Percentiles rank a stretch among this genome's conserved stretches.
Conservation (phyloP, 2,888 invertebrate genomes). For the Eupithecia pulchellata region DNA sequence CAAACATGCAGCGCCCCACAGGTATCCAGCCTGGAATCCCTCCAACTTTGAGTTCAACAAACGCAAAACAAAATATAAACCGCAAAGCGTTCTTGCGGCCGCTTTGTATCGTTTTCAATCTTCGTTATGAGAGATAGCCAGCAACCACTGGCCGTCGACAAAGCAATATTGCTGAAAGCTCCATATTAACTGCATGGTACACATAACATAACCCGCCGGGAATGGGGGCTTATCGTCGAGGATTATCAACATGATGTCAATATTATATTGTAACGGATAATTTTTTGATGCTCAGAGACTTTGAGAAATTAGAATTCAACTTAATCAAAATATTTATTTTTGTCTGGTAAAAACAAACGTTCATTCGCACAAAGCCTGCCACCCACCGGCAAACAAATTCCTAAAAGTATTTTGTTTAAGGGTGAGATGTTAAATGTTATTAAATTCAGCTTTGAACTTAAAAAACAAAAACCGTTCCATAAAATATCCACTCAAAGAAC, state of each 20-base stretch:
- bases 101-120: slow-evolving; percentile 80
- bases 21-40: slow-evolving; percentile 40
- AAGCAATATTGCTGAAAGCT: slow-evolving; percentile 79
- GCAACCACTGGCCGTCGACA: slow-evolving; percentile 71
- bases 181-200: slow-evolving; percentile 63
- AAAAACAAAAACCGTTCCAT: slow-evolving; percentile 44
- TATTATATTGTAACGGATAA: slow-evolving; percentile 12
- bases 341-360: neutral
- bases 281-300: neutral
- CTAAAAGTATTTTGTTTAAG: slow-evolving; percentile 11
- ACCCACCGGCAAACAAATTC: slow-evolving; percentile 10
- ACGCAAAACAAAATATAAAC: slow-evolving; percentile 68
- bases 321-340: neutral
- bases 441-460: slow-evolving; percentile 45
- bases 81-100: slow-evolving; percentile 79
- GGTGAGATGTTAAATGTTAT: slow-evolving; percentile 44
- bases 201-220: slow-evolving; percentile 46
- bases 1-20: slow-evolving; percentile 46
- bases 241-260: slow-evolving; percentile 27
- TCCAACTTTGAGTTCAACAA: slow-evolving; percentile 49
- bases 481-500: slow-evolving; percentile 59
- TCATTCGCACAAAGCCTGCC: slow-evolving; percentile 13
- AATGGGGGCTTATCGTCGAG: slow-evolving; percentile 38
- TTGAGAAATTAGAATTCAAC: neutral
- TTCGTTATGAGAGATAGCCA: slow-evolving; percentile 73